Evolutionary conservation across 2,113 vertebrate genomes (phyloP).

Genomic region (Eretmochelys imbricata): DNA sequence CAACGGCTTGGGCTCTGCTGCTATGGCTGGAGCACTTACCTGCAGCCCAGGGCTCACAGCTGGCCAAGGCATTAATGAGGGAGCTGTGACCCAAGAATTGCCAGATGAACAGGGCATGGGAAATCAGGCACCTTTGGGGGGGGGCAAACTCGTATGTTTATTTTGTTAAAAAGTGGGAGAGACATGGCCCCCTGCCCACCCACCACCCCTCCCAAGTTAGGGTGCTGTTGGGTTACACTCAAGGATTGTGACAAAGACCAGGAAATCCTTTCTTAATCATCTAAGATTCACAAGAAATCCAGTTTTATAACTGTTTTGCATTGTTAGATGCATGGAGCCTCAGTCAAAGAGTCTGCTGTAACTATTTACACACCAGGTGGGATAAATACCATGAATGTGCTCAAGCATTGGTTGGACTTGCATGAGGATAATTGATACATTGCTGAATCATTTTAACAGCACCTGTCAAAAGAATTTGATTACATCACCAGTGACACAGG

Average conservation of each 20-base stretch:
- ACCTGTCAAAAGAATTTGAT: not conserved
- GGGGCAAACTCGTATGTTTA: too few relatives aligned
- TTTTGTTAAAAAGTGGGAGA: too few relatives aligned
- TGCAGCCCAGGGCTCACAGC: too few relatives aligned
- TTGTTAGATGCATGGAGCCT: not conserved
- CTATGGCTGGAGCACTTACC: too few relatives aligned
- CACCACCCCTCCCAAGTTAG: too few relatives aligned
- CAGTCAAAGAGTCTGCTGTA: not conserved
- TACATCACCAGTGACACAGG: not conserved
- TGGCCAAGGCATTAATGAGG: too few relatives aligned
- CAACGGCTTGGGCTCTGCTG: too few relatives aligned
- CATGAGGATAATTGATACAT: not conserved
- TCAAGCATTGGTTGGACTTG: not conserved
- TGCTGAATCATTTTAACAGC: not conserved
- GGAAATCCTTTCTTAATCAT: not conserved
- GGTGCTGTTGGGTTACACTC: not conserved
- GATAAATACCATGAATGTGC: not conserved
- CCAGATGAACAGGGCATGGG: too few relatives aligned
- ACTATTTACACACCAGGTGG: not conserved
- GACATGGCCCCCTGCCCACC: too few relatives aligned
- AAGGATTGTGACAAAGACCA: not conserved
- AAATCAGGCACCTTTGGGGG: too few relatives aligned
- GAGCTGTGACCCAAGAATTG: too few relatives aligned
- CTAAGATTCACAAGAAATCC: not conserved
- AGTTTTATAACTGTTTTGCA: not conserved